Evolutionary conservation across 2,797 vertebrate species (phyloP).

Genomic region (Gymnopithys bicolor): DNA sequence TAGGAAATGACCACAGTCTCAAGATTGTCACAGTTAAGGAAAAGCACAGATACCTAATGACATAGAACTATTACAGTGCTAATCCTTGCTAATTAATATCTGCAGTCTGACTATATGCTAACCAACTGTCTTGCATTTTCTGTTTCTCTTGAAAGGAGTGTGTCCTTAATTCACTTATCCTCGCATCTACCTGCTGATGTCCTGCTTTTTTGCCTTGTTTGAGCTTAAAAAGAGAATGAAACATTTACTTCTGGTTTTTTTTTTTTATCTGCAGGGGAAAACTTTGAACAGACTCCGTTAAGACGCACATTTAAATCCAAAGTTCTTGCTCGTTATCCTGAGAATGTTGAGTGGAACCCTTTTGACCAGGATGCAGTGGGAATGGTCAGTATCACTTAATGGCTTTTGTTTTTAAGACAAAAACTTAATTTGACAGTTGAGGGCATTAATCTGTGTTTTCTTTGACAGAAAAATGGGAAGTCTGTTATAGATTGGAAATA

Average conservation of each 20-base stretch:
- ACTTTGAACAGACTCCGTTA: conserved; percentile 99
- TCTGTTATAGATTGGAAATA: not conserved
- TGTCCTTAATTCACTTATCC: conserved; percentile 66
- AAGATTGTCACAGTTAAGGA: conserved; percentile 6
- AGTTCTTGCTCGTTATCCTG: conserved; percentile 96
- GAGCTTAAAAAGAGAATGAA: not conserved
- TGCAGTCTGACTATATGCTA: conserved; percentile 49
- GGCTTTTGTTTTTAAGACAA: not conserved
- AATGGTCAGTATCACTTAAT: conserved; percentile 86
- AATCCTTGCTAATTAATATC: conserved; percentile 68
- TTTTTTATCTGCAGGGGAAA: conserved; percentile 86
- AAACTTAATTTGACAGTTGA: not conserved
- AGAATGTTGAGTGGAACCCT: conserved; percentile 98
- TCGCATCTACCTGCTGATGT: conserved; percentile 59
- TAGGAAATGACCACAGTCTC: not conserved
- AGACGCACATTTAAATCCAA: conserved; percentile 98
- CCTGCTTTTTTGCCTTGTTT: conserved; percentile 47
- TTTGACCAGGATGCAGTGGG: conserved; percentile 99
- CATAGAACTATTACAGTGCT: conserved; percentile 41
- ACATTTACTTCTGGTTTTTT: conserved; percentile 21
- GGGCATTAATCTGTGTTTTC: not conserved
- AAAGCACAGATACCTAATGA: conserved; percentile 54
- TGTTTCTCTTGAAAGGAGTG: conserved; percentile 67
- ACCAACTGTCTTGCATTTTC: conserved; percentile 68
- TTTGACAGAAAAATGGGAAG: not conserved